Conservation (phyloP, 1,140 invertebrate genomes). For the Nomia melanderi region DNA sequence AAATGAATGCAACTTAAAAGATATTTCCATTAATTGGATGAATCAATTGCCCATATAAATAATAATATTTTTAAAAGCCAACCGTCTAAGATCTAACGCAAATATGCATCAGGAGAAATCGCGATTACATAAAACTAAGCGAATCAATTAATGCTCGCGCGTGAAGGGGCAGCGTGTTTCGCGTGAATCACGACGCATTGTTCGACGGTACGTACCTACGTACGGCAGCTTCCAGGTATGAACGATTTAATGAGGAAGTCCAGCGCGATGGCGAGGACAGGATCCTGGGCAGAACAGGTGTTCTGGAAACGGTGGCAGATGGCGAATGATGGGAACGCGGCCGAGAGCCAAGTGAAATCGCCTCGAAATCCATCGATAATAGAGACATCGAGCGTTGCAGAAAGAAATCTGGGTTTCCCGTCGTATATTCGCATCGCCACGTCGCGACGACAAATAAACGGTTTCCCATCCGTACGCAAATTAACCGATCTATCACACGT, state of each 20-base stretch:
- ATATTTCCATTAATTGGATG: too few species aligned
- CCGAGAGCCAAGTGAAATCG: constrained; percentile 56
- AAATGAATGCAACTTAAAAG: too few species aligned
- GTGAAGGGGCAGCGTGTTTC: too few species aligned
- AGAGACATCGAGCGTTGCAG: not conserved
- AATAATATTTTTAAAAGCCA: too few species aligned
- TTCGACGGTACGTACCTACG: too few species aligned
- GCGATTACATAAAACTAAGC: constrained; percentile 18
- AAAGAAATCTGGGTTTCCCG: not conserved
- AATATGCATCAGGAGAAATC: not conserved
- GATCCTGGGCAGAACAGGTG: constrained; percentile 66
- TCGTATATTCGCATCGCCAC: not conserved
- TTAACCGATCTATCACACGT: not conserved
- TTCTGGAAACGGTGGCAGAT: constrained; percentile 61
- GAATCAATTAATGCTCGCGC: not conserved
- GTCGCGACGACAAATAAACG: not conserved
- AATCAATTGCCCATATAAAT: too few species aligned
- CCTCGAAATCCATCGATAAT: constrained; percentile 21
- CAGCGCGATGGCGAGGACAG: not conserved
- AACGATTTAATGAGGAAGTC: constrained; percentile 29
- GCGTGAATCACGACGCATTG: not conserved
- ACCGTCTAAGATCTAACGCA: too few species aligned
- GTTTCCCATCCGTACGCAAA: not conserved
- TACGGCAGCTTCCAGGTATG: not conserved
- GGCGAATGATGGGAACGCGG: constrained; percentile 58